These are phyloP conservation scores for Neostethus bicornis DNA, from an alignment of 2,797 vertebrate genomes.

Conservation along the genomic window DNA sequence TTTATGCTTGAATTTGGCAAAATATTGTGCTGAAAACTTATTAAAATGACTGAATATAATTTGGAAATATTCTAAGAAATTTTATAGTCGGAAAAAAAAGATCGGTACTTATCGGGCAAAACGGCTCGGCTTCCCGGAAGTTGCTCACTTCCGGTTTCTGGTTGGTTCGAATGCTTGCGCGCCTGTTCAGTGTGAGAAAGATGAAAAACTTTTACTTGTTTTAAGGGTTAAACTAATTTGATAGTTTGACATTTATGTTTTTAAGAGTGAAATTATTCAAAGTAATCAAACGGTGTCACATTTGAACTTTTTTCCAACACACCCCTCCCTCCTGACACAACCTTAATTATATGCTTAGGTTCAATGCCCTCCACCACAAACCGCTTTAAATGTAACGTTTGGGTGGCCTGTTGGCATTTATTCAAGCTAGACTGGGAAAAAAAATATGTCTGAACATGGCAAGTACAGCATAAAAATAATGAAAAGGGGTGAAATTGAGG, in stretches of 20 bases:
- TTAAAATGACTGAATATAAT: no score
- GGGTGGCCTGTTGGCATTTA: constrained; percentile 21
- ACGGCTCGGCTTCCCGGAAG: no score
- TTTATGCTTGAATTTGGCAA: no score
- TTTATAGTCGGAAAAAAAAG: no score
- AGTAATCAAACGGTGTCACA: neutral
- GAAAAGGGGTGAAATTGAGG: neutral
- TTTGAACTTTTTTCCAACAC: neutral
- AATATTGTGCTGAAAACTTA: neutral
- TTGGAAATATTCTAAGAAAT: no score
- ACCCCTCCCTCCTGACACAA: neutral
- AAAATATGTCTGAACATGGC: constrained; percentile 5
- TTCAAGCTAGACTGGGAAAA: constrained; percentile 30
- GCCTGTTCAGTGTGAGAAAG: no score
- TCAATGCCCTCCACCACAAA: constrained; percentile 7
- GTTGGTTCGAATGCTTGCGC: no score
- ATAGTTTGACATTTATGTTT: neutral
- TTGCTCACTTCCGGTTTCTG: no score
- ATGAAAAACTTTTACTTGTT: no score
- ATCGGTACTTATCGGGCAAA: no score
- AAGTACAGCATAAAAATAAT: constrained; percentile 8
- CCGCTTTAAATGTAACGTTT: constrained; percentile 20
- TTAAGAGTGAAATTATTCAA: neutral
- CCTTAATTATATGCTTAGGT: constrained; percentile 2
- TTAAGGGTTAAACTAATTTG: neutral